Evolutionary conservation across 2,888 invertebrate genomes (phyloP), one percentile per base, ranked within the genome.

Genomic region (Pseudanteris insignis): DNA sequence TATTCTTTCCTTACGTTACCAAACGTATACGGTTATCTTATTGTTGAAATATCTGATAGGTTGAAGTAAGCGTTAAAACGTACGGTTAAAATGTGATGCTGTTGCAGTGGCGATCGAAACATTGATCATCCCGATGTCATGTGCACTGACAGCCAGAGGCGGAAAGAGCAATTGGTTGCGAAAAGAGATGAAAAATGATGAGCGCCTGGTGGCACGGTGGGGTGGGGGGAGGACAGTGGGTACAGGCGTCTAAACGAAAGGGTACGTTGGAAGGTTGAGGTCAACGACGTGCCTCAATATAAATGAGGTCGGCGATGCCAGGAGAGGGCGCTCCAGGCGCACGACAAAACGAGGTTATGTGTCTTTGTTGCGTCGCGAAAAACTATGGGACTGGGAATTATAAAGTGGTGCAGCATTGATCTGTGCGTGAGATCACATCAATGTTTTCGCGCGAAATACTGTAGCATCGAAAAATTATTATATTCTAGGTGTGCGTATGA

Each of bases 241-340:
- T 38, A 28, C 46, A 50, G 44, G 37, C 57, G 58, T 38, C 32
- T 50, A 50, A 48, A 40, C 57, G 58, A 59, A 51, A 62, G 46
- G 55, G 53, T 43, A 7, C 51, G 30, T 32, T 21, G 30, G 41
- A 41, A 63, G 60, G 63, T 53, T 62, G 57, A 58, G 65, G 65
- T 65, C 65, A 65, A 65, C 60, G 61, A 65, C 65, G 63, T 63
- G 54, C 63, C 61, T 63, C 63, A 59, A 66, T 63, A 63, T 61
- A 65, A 67, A 71, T 64, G 68, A 69, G 71, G 67, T 67, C 71
- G 68, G 61, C 54, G 50, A 67, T 67, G 66, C 66, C 64, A 65
- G 63, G 63, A 67, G 67, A 67, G 66, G 66, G 63, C 65, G 63
- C 64, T 62, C 50, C 43, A 62, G 59, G 63, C 63, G 61, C 65